A percentile compares a stretch with the other conserved stretches of the same genome.
Evolutionary conservation across 2,113 vertebrate species (phyloP).

Genomic region (Trematocara nigrifrons): DNA sequence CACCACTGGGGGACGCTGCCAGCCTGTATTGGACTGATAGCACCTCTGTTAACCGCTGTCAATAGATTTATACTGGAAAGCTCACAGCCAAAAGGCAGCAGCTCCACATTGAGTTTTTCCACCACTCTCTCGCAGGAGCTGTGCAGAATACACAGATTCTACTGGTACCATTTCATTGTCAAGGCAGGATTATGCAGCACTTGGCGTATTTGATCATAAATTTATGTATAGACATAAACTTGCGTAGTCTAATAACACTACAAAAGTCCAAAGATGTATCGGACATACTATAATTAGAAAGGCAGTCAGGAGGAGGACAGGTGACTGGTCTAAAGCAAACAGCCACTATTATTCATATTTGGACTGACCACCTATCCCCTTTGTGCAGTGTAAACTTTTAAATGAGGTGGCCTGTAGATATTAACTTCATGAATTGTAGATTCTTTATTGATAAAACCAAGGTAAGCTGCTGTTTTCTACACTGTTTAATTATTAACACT

Average conservation of each 20-base stretch:
- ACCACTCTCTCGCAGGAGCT: background rate
- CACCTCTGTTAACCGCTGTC: background rate
- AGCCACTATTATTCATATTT: conserved; percentile 16
- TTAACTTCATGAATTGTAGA: background rate
- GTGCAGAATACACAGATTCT: background rate
- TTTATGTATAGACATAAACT: background rate
- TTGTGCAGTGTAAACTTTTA: background rate
- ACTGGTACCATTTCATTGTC: conserved; percentile 16
- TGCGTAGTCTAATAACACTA: background rate
- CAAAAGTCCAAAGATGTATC: conserved; percentile 43
- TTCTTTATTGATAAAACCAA: background rate
- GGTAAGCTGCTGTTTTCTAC: conserved; percentile 3
- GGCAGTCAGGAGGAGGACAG: background rate
- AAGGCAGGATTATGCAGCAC: conserved; percentile 13
- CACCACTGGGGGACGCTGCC: conserved; percentile 34
- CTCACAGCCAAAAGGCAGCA: background rate
- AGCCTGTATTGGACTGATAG: background rate
- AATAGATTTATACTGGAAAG: conserved; percentile 13
- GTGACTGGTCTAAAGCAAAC: background rate
- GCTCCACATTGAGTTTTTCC: conserved; percentile 7
- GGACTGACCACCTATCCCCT: background rate
- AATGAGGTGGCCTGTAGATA: background rate
- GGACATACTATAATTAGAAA: conserved; percentile 22
- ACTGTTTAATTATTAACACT: conserved; percentile 16
- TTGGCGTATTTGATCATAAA: background rate